Conservation (phyloP, 2,888 invertebrate genomes). For the Epinotia demarniana region DNA sequence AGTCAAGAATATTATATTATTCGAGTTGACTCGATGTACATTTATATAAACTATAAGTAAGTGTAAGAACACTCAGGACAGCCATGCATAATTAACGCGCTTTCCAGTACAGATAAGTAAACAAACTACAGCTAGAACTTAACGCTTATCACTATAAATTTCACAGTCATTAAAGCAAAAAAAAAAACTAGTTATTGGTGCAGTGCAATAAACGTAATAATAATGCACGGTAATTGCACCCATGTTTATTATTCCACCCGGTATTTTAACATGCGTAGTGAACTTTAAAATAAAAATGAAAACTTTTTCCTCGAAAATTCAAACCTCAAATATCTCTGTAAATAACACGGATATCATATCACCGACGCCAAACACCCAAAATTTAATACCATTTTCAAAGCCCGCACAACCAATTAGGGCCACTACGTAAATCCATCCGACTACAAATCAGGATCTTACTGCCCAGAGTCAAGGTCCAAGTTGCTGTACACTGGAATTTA, state of each 20-base stretch:
- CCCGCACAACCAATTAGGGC: conserved; percentile 20
- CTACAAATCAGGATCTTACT: neutral
- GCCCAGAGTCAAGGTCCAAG: neutral
- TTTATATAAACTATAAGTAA: too few relatives aligned
- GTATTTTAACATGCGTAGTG: neutral
- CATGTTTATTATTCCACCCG: neutral
- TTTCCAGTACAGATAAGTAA: too few relatives aligned
- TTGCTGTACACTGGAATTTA: conserved; percentile 12
- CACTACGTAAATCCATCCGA: neutral
- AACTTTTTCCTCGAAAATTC: neutral
- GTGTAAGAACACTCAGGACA: too few relatives aligned
- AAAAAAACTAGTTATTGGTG: neutral
- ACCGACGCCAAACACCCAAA: conserved; percentile 9
- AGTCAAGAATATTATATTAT: too few relatives aligned
- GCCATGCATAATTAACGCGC: too few relatives aligned
- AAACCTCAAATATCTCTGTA: neutral
- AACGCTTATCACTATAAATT: too few relatives aligned
- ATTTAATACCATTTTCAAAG: conserved; percentile 21
- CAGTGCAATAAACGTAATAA: neutral
- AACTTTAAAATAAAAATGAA: neutral
- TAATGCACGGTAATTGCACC: neutral
- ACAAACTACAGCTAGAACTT: too few relatives aligned
- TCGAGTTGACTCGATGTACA: too few relatives aligned
- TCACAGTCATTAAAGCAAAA: too few relatives aligned
- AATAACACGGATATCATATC: conserved; percentile 14